Base-by-base conservation (phyloP, 1,140 invertebrate genomes). In the Sogatella furcifera region DNA sequence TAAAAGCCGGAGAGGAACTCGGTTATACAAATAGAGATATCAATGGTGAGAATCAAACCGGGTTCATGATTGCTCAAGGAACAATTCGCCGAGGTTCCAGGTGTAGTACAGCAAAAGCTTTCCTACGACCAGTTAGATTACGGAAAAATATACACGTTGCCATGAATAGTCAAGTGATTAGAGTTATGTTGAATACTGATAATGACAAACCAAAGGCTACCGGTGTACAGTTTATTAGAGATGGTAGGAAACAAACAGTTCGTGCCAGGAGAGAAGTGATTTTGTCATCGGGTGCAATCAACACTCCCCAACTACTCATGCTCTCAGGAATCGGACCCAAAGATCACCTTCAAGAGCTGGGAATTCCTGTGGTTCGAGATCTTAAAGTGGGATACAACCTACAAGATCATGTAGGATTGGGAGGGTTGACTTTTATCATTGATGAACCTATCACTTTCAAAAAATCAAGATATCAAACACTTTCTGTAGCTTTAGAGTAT, bases 71-170 rank as follows among this genome's bases (percentile, higher is more conserved):
- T 44, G 81, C 86, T 0, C 93, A 91, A 77, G 87, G 80, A 38
- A 95, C 92, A 0, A 88, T 94, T 15, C 74, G 92, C 38, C 80
- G 91, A 55, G 92, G 92, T 0, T 85, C 84, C 10, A 78, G 94
- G 41, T 96, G 93, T 73, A 92, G 88, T 53, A 92, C 92, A 0
- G 83, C 91, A 0, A 91, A 91, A 71, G 92, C 89, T 0, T 96
- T 95, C 69, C 74, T 96, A 0, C 75, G 88, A 55, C 91, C 92
- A 0, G 82, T 91, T 0, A 77, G 87, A 13, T 79, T 85, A 38
- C 77, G 92, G 17, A 71, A 74, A 14, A 97, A 97, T 69, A 74
- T 97, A 0, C 88, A 92, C 68, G 81, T 95, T 3, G 80, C 91
- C 6, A 82, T 92, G 64, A 80, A 86, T 34, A 80, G 91, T 0